Percentiles rank a stretch among this genome's conserved stretches.
Conservation (phyloP, 2,797 vertebrate genomes). For the Pogoniulus pusillus region DNA sequence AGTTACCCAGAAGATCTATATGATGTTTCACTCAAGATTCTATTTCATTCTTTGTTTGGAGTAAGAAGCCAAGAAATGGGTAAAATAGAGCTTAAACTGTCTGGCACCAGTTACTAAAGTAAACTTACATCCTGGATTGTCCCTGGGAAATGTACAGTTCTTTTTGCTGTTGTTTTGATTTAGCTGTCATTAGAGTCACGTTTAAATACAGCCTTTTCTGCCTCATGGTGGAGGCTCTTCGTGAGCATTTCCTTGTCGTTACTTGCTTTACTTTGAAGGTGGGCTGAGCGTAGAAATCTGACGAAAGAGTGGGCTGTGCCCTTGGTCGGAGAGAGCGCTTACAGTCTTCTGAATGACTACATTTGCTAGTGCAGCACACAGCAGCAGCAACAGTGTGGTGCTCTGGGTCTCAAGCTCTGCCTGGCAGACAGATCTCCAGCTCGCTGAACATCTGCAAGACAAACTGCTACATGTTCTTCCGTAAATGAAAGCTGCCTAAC, state of each 20-base stretch:
- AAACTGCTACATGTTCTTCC: slow-evolving; percentile 14
- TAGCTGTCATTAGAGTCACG: background rate
- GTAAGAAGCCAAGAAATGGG: background rate
- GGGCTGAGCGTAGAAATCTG: slow-evolving; percentile 73
- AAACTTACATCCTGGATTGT: background rate
- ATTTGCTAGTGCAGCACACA: slow-evolving; percentile 45
- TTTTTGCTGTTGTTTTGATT: slow-evolving; percentile 37
- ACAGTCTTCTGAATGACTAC: slow-evolving; percentile 36
- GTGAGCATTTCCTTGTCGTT: background rate
- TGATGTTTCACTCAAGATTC: background rate
- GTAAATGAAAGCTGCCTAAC: slow-evolving; percentile 45
- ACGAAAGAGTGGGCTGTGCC: slow-evolving; percentile 78
- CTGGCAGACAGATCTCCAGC: slow-evolving; percentile 10
- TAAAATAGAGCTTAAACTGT: background rate
- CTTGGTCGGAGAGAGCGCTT: slow-evolving; percentile 12
- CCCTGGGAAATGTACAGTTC: background rate
- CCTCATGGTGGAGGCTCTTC: background rate
- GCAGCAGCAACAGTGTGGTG: slow-evolving; percentile 50
- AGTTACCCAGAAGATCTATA: background rate
- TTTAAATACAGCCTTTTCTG: slow-evolving; percentile 7
- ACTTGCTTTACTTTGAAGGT: slow-evolving; percentile 50
- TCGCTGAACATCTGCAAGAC: slow-evolving; percentile 38
- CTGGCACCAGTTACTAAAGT: slow-evolving; percentile 10
- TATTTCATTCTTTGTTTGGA: background rate
- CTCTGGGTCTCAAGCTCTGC: slow-evolving; percentile 38